Conservation (phyloP, 2,888 invertebrate genomes). For the Allolobophora icterica region DNA sequence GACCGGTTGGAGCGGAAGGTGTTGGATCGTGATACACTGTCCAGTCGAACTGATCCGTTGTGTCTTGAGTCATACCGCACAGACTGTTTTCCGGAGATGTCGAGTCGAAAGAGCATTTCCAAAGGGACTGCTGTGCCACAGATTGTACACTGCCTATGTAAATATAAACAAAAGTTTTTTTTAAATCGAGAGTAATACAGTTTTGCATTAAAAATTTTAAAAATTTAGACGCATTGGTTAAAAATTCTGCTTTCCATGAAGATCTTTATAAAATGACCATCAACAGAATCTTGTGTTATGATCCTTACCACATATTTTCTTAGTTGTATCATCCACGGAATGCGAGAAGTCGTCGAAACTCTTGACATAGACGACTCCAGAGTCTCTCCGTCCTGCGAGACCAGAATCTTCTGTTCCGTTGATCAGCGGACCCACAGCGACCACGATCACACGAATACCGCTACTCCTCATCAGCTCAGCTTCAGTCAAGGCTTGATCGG, state of each 20-base stretch:
- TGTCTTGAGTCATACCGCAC: conserved; percentile 55
- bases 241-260: no score
- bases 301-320: conserved; percentile 28
- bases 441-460: not conserved
- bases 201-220: no score
- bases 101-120: conserved; percentile 61
- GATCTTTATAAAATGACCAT: no score
- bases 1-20: conserved; percentile 47
- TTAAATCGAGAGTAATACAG: no score
- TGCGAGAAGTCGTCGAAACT: not conserved
- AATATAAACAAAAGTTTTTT: not conserved
- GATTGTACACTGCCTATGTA: not conserved
- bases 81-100: conserved; percentile 55
- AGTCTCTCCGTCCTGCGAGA: conserved; percentile 28
- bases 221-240: no score
- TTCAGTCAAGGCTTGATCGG: not conserved
- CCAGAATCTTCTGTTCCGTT: conserved; percentile 19
- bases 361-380: not conserved
- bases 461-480: not conserved
- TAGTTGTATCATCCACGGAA: not conserved
- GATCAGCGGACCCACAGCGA: conserved; percentile 12
- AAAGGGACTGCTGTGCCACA: conserved; percentile 23
- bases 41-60: conserved; percentile 62
- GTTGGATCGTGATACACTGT: conserved; percentile 50
- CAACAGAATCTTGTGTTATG: no score